phyloP scores from a whole-genome alignment of 1,140 invertebrate species.

The Eubasilissa regina region DNA sequence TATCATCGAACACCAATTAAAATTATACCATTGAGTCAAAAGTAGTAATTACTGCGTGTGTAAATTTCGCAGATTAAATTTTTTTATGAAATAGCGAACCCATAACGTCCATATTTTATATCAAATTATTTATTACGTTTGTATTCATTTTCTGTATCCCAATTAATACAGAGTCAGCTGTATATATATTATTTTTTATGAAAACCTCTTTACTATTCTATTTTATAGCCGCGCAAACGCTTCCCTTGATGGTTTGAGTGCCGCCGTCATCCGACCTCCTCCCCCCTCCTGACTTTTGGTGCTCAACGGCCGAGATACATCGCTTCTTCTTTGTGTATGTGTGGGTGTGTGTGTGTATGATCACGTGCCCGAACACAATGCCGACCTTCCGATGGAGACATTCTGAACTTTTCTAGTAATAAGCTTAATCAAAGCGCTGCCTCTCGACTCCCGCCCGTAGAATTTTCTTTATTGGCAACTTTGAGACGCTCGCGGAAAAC shows the following conservation, averaged over 20 bases:
- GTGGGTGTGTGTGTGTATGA: not conserved
- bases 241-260: slow-evolving; percentile 16
- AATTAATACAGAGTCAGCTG: no score
- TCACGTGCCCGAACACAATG: not conserved
- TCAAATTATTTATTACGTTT: no score
- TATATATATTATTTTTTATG: not conserved
- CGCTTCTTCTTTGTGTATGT: not conserved
- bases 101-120: no score
- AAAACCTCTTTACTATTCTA: not conserved
- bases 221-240: not conserved
- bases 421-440: slow-evolving; percentile 33
- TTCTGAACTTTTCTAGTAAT: slow-evolving; percentile 39
- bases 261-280: slow-evolving; percentile 16
- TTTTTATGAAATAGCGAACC: no score
- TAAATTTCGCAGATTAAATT: no score
- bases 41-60: no score
- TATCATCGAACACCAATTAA: no score
- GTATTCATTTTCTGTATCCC: no score
- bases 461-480: slow-evolving; percentile 13
- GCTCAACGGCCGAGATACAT: not conserved
- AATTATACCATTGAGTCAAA: no score
- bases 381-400: slow-evolving; percentile 23
- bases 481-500: slow-evolving; percentile 8
- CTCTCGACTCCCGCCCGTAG: not conserved
- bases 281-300: slow-evolving; percentile 25